These are phyloP conservation scores for Drosophila antonietae DNA, from an alignment of 2,888 invertebrate species.

Conservation along the genomic window DNA sequence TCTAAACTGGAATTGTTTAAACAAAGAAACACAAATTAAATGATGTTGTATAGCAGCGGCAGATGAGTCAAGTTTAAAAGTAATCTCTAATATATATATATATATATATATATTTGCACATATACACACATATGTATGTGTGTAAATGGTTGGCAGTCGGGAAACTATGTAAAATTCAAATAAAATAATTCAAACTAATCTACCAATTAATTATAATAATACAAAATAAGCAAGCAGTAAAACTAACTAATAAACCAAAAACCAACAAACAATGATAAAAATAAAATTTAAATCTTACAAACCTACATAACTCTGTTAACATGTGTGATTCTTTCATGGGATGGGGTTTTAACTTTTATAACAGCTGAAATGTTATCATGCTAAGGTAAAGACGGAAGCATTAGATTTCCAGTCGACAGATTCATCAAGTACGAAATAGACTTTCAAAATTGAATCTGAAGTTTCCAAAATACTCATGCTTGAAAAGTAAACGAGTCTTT, in stretches of 20 bases:
- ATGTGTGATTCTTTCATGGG: not conserved
- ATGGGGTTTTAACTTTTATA: no score
- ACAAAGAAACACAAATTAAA: conserved; percentile 10
- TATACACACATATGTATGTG: conserved; percentile 23
- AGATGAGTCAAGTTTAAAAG: conserved; percentile 37
- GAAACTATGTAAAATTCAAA: conserved; percentile 62
- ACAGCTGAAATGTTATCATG: no score
- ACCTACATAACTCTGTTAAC: conserved; percentile 27
- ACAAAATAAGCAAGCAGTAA: conserved; percentile 52
- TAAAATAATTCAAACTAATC: conserved; percentile 71
- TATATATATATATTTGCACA: conserved; percentile 5
- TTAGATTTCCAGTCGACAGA: no score
- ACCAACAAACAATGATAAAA: conserved; percentile 59
- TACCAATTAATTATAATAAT: conserved; percentile 60
- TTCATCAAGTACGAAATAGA: no score
- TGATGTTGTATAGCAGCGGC: conserved; percentile 51
- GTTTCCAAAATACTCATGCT: no score
- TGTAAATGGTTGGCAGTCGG: conserved; percentile 60
- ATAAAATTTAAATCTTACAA: conserved; percentile 67
- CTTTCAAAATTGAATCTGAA: no score
- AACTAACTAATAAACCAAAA: conserved; percentile 55
- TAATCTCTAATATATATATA: conserved; percentile 27
- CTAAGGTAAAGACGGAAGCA: no score
- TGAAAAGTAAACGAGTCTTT: no score
- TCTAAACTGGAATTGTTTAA: conserved; percentile 59